Conservation (phyloP, 2,113 vertebrate species). For the Antennarius striatus region DNA sequence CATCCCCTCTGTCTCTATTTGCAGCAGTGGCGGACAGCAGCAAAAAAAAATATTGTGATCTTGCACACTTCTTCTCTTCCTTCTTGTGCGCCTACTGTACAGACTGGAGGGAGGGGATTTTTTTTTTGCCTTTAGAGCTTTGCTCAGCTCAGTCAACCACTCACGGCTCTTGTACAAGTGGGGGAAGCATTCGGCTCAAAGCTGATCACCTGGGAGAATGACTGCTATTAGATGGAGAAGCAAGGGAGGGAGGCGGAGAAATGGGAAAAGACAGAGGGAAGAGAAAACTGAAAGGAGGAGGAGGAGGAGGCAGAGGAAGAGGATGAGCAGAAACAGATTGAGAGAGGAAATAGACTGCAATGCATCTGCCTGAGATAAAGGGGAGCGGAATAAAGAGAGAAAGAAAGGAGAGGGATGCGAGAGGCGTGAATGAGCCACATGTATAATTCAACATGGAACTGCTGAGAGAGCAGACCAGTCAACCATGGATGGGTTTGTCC, state of each 20-base stretch:
- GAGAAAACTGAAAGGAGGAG: background rate
- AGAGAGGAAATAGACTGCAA: conserved; percentile 30
- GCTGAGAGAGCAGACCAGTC: conserved; percentile 41
- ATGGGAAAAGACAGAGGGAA: background rate
- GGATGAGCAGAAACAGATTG: conserved; percentile 18
- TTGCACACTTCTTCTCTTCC: conserved; percentile 60
- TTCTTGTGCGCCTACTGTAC: conserved; percentile 55
- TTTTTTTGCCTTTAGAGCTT: conserved; percentile 57
- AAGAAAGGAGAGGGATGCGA: conserved; percentile 10
- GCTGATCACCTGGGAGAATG: conserved; percentile 70
- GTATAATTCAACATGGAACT: conserved; percentile 69
- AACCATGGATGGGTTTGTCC: conserved; percentile 27
- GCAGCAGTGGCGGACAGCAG: conserved; percentile 24
- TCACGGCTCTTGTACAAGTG: conserved; percentile 44
- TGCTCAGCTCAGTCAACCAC: conserved; percentile 64
- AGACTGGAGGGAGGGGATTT: conserved; percentile 28
- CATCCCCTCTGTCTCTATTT: conserved; percentile 36
- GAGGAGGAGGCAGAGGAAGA: background rate
- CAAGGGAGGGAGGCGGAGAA: conserved; percentile 13
- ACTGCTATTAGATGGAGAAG: conserved; percentile 46
- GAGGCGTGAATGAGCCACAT: conserved; percentile 43
- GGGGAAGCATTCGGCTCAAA: conserved; percentile 46
- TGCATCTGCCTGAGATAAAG: conserved; percentile 40
- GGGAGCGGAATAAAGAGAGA: conserved; percentile 17
- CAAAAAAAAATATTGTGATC: conserved; percentile 55